Conservation (phyloP, 2,888 invertebrate genomes). For the Lamellibrachia columna region DNA sequence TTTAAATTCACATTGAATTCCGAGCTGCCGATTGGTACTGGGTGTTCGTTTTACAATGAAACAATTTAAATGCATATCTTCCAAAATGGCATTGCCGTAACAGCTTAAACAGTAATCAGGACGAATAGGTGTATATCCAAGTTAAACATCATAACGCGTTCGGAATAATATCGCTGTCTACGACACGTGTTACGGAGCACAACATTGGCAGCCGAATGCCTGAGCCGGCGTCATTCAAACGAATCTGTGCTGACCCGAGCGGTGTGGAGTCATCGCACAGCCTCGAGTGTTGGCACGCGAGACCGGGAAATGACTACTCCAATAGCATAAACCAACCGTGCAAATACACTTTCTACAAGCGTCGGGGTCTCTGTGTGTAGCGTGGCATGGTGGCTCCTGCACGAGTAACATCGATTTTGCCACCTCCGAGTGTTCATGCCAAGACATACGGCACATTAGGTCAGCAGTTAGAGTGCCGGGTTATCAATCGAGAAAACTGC, state of each 20-base stretch:
- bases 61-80: too few relatives aligned
- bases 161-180: too few relatives aligned
- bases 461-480: too few relatives aligned
- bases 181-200: neutral
- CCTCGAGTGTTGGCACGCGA: neutral
- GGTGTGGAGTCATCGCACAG: neutral
- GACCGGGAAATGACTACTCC: neutral
- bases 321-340: neutral
- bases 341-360: neutral
- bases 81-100: too few relatives aligned
- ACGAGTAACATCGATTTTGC: neutral
- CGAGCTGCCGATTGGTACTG: too few relatives aligned
- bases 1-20: too few relatives aligned
- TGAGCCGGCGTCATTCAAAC: neutral
- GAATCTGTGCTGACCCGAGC: neutral
- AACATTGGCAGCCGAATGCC: neutral
- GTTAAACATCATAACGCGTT: too few relatives aligned
- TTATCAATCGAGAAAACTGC: too few relatives aligned
- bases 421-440: neutral
- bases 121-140: too few relatives aligned
- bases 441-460: too few relatives aligned
- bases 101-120: too few relatives aligned
- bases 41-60: too few relatives aligned
- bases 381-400: neutral
- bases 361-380: neutral